Conservation (phyloP, 2,888 invertebrate genomes). For the Patella caerulea region DNA sequence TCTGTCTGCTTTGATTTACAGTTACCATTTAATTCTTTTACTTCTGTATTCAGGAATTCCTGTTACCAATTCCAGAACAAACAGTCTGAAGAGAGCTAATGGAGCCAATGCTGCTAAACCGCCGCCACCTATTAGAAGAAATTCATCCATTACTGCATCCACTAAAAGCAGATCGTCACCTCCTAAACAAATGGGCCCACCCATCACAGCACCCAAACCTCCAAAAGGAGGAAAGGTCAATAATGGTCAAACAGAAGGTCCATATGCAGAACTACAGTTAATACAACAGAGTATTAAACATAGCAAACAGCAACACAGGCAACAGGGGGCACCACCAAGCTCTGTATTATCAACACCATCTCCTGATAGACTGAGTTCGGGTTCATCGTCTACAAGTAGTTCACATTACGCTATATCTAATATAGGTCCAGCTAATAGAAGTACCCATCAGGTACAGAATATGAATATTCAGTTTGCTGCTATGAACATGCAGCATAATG, state of each 20-base stretch:
- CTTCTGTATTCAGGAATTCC: constrained; percentile 55
- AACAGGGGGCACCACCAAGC: background rate
- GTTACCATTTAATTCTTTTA: background rate
- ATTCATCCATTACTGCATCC: constrained; percentile 61
- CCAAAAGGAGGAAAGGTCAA: constrained; percentile 22
- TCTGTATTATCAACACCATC: constrained; percentile 16
- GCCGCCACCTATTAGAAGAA: constrained; percentile 65
- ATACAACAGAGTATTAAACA: constrained; percentile 58
- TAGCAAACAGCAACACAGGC: constrained; percentile 22
- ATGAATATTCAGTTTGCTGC: constrained; percentile 55
- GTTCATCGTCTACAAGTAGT: constrained; percentile 21
- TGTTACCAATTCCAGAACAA: constrained; percentile 47
- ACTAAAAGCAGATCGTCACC: constrained; percentile 52
- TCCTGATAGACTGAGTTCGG: constrained; percentile 20
- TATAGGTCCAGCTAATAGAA: constrained; percentile 17
- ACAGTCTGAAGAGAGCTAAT: constrained; percentile 47
- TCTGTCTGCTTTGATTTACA: too few relatives aligned
- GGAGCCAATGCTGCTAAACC: constrained; percentile 59
- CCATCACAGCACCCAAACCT: constrained; percentile 24
- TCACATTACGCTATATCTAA: constrained; percentile 29
- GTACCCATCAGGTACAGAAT: constrained; percentile 46
- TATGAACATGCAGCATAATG: constrained; percentile 46
- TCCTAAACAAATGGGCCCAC: constrained; percentile 41
- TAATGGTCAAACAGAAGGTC: constrained; percentile 28
- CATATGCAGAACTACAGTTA: constrained; percentile 57